A percentile compares a stretch with the other conserved stretches of the same genome.
These are phyloP conservation scores for Zaprionus lachaisei DNA, from an alignment of 1,140 invertebrate genomes.

Conservation along the genomic window DNA sequence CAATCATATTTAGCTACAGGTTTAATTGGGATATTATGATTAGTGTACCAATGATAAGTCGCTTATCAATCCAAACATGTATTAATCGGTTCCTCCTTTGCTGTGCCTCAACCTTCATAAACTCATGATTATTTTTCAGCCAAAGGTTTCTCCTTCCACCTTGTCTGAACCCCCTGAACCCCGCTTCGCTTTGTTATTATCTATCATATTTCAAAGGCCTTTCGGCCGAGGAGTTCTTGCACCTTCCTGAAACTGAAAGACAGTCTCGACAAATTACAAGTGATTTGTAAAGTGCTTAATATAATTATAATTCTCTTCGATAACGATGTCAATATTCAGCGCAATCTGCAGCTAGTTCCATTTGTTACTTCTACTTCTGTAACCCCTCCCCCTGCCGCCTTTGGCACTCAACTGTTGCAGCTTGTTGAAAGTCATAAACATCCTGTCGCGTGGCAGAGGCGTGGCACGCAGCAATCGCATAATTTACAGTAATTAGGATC, in stretches of 20 bases:
- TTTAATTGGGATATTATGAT: no score
- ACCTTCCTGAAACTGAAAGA: background rate
- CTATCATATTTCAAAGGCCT: background rate
- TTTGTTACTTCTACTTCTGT: background rate
- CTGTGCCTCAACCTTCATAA: no score
- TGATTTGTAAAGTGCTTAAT: background rate
- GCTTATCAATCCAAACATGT: no score
- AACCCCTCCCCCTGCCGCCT: background rate
- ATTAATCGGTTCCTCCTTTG: no score
- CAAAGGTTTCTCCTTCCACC: background rate
- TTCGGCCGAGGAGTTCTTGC: no score
- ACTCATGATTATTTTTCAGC: no score
- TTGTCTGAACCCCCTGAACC: background rate
- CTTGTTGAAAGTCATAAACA: constrained; percentile 52
- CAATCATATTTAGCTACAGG: no score
- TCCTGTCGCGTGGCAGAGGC: constrained; percentile 78
- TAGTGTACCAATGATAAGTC: no score
- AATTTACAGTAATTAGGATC: constrained; percentile 59
- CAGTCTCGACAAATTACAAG: background rate
- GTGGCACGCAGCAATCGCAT: constrained; percentile 51
- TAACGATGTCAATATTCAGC: constrained; percentile 15
- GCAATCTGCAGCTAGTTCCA: constrained; percentile 4
- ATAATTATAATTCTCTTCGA: background rate
- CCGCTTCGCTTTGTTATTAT: background rate
- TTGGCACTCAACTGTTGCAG: background rate